Base-by-base conservation (phyloP, 2,888 invertebrate species). In the Taenaris catops region DNA sequence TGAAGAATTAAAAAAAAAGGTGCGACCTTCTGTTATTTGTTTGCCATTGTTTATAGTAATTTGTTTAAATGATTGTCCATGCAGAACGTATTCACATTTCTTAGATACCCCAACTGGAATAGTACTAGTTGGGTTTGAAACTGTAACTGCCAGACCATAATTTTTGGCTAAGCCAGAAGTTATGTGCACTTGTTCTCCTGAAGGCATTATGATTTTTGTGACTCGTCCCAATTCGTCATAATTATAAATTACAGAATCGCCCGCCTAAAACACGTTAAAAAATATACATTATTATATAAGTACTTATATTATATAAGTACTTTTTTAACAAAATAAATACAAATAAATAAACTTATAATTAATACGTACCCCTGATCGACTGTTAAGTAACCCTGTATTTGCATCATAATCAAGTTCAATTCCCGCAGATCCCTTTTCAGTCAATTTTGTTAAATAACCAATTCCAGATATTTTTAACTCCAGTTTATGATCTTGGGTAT, bases 401-500 rank as follows among this genome's bases (percentile, higher is more conserved):
- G 94, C 94, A 65, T 97, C 96, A 63, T 98, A 98, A 62, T 96
- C 96, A 63, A 98, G 79, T 68, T 95, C 94, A 41, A 96, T 94
- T 66, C 96, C 96, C 11, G 95, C 92, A 51, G 95, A 92, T 38
- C 97, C 96, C 58, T 96, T 95, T 62, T 96, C 95, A 8, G 93
- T 91, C 53, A 97, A 89, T 69, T 93, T 95, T 21, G 96, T 94
- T 53, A 98, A 89, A 59, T 96, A 94, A 21, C 97, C 96, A 55
- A 96, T 94, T 40, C 96, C 97, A 46, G 96, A 96, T 74, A 98
- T 96, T 71, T 94, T 94, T 38, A 98, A 87, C 63, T 96, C 95
- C 4, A 95, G 94, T 74, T 97, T 97, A 68, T 96, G 96, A 63
- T 96, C 96, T 76, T 96, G 96, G 4, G 96, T 96, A 62, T 96